Evolutionary conservation across 2,888 invertebrate species (phyloP).

Genomic region (Acrobeloides nanus): DNA sequence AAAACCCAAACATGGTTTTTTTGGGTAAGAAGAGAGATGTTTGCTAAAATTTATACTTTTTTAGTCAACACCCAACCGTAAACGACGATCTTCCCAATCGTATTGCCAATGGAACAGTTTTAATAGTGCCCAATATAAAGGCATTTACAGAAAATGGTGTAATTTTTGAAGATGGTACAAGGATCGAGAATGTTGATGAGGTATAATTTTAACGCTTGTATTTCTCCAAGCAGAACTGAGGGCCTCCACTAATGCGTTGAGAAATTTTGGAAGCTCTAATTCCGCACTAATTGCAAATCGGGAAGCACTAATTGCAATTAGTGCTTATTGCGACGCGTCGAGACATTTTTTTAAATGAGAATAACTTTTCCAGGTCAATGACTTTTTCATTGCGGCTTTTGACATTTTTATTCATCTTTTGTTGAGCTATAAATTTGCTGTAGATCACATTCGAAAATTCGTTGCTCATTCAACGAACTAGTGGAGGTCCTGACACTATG

Average conservation of each 20-base stretch:
- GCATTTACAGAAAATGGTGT: conserved; percentile 25
- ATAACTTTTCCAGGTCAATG: too few species aligned
- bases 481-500: too few species aligned
- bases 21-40: too few species aligned
- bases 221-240: too few species aligned
- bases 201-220: neutral
- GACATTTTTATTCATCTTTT: too few species aligned
- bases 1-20: conserved; percentile 52
- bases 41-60: conserved; percentile 8
- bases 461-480: too few species aligned
- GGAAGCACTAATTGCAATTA: neutral
- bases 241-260: too few species aligned
- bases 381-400: too few species aligned
- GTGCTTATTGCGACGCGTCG: neutral
- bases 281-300: too few species aligned
- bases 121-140: conserved; percentile 33
- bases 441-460: too few species aligned
- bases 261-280: too few species aligned
- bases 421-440: too few species aligned
- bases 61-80: conserved; percentile 40
- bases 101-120: conserved; percentile 51
- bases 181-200: neutral
- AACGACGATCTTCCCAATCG: conserved; percentile 58
- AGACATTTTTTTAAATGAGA: neutral
- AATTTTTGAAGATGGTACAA: neutral